Base-by-base conservation (phyloP, 1,140 invertebrate genomes). In the Euschistus heros region DNA sequence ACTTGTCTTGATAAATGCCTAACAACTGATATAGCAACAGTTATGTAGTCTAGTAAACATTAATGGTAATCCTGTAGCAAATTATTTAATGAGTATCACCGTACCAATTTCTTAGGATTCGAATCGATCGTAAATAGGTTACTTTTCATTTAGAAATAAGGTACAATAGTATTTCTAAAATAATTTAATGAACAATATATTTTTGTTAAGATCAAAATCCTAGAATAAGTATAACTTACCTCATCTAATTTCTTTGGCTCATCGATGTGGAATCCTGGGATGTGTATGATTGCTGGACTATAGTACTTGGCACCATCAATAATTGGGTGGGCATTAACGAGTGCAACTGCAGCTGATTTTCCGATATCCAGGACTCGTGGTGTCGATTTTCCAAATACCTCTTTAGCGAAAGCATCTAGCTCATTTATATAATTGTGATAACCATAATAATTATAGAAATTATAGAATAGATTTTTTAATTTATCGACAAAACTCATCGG, bases 261-360 rank as follows among this genome's bases (percentile, higher is more conserved):
- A 27, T 24, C 22, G 4, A 80, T 71, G 66, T 82, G 82, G 6
- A 85, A 69, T 18, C 82, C 84, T 10, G 80, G 82, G n/a, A 85
- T 76, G 73, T 84, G 80, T 5, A 84, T 69, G 0, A 80, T 68
- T 33, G 75, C 77, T 0, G 80, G 78, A 2, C 76, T 72, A 17
- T 72, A 72, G 0, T 80, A 77, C 46, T 75, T 74, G 0, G 80
- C 72, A 3, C 75, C 75, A 66, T 77, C 78, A 4, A 82, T 60
- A 2, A 75, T 71, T 57, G 78, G 77, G 73, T 85, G 80, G 17
- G 76, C 76, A 72, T 86, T 86, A 0, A 77, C 72, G 14, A 86
- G 69, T 13, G 83, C 66, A 42, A 86, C 68, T 33, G 78, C 78
- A 37, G 22, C 67, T 46, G 77, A 78, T 46, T 71, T 75, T 42